These are phyloP conservation scores for Styela plicata DNA, from an alignment of 23 tunicate species.

Conservation along the genomic window DNA sequence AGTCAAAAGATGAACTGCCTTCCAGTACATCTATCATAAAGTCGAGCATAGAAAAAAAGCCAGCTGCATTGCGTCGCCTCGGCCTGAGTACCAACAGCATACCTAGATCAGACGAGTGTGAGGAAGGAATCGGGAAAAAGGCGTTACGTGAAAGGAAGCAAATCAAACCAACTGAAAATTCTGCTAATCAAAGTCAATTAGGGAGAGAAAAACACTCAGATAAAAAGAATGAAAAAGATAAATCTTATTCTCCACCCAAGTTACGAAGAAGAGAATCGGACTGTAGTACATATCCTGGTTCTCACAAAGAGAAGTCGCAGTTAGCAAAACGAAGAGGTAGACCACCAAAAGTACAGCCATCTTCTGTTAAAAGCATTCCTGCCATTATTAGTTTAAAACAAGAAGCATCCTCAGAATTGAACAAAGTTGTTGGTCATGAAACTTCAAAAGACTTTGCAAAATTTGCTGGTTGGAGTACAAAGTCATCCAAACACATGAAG, in stretches of 20 bases:
- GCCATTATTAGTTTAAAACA: not conserved
- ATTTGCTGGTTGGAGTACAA: constrained; percentile 35
- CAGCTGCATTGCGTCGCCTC: not conserved
- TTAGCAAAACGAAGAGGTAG: not conserved
- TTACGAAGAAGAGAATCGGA: not conserved
- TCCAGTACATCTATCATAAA: not conserved
- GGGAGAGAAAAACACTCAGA: not conserved
- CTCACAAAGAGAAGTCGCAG: not conserved
- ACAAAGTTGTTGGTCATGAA: not conserved
- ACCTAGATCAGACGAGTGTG: not conserved
- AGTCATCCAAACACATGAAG: constrained; percentile 2
- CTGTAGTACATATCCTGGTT: not conserved
- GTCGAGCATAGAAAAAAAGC: not conserved
- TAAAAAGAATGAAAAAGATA: not conserved
- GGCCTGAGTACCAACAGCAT: not conserved
- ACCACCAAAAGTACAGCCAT: not conserved
- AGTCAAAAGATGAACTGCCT: not conserved
- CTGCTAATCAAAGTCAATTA: not conserved
- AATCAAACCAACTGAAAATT: not conserved
- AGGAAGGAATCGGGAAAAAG: constrained; percentile 22
- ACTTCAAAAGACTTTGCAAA: constrained; percentile 8
- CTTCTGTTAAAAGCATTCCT: not conserved
- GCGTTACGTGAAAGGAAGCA: constrained; percentile 31
- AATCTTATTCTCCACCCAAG: constrained; percentile 10
- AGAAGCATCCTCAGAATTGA: not conserved